Base-by-base conservation (phyloP, 2,888 invertebrate species). In the Plebejus melissa region DNA sequence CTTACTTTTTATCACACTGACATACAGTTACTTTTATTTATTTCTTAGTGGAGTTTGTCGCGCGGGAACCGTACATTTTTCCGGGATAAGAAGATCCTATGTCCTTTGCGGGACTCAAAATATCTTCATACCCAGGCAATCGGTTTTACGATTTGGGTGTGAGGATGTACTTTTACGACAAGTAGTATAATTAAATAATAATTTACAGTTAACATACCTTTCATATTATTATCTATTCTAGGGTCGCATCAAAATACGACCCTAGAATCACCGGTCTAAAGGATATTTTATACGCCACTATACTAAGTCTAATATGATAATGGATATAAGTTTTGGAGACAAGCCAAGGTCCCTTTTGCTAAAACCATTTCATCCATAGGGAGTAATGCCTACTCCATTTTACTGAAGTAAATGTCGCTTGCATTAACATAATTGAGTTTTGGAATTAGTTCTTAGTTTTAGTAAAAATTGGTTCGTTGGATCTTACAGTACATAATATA, bases 281-380 rank as follows among this genome's bases (percentile, higher is more conserved):
- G 60, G 60, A 60, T 60, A 60, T 60, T 60, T 11, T 11, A 60
- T 11, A 60, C 28, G 11, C 60, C 11, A 60, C 60, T 60, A 13
- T 28, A 65, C 16, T 65, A 65, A 65, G 65, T 36, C 65, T 65
- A 65, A 32, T 65, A 36, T 65, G 65, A 65, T 65, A 65, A 65
- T 65, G 65, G 65, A 36, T 65, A 13, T 65, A 65, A 32, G 65
- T 65, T 65, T 65, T 65, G 65, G 65, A 65, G 65, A 36, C 32
- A 36, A 65, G 65, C 65, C 65, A 65, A 65, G 65, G 32, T 65
- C 32, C 65, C 65, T 13, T 32, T 32, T 32, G 32, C 32, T 65
- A 2, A 65, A 65, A 65, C 32, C 65, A 65, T 65, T 65, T 32
- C 65, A 16, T 32, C 65, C 65, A 65, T 36, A 16, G 28, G 60